Percentiles rank a stretch among this genome's conserved stretches.
Evolutionary conservation across 2,888 invertebrate genomes (phyloP).

Genomic region (Peribatodes rhomboidaria): DNA sequence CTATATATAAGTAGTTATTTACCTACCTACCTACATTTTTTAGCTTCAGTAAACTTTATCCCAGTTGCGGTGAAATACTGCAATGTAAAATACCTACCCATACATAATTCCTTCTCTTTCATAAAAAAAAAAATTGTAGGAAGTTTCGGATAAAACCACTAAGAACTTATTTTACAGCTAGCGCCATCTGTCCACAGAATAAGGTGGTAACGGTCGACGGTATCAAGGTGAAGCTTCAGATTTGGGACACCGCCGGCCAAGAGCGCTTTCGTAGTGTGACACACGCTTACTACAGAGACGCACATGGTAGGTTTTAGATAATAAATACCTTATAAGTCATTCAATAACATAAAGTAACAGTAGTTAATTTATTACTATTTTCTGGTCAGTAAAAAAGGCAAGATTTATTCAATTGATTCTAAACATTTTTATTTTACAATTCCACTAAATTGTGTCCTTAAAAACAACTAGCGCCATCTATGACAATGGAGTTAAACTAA

Average conservation of each 20-base stretch:
- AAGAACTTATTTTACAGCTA: slow-evolving; percentile 57
- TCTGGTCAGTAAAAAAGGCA: no score
- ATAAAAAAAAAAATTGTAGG: background rate
- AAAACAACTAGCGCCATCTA: slow-evolving; percentile 57
- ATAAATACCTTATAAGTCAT: background rate
- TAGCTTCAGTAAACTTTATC: no score
- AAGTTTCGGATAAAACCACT: background rate
- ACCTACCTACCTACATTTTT: no score
- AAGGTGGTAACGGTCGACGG: slow-evolving; percentile 94
- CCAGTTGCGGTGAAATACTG: no score
- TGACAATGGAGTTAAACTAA: slow-evolving; percentile 23
- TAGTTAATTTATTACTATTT: background rate
- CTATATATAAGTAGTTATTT: no score
- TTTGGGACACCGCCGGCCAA: slow-evolving; percentile 98
- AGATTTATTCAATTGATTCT: no score
- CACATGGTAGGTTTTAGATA: slow-evolving; percentile 90
- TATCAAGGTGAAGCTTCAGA: slow-evolving; percentile 96
- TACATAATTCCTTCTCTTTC: slow-evolving; percentile 23
- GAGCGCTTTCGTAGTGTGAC: slow-evolving; percentile 97
- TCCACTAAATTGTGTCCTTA: no score
- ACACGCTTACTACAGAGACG: slow-evolving; percentile 97
- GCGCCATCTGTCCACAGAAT: slow-evolving; percentile 89
- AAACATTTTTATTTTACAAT: no score
- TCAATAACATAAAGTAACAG: background rate
- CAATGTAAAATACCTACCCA: no score